These are phyloP conservation scores for Geothlypis trichas DNA, from an alignment of 2,113 vertebrate species.

Conservation along the genomic window DNA sequence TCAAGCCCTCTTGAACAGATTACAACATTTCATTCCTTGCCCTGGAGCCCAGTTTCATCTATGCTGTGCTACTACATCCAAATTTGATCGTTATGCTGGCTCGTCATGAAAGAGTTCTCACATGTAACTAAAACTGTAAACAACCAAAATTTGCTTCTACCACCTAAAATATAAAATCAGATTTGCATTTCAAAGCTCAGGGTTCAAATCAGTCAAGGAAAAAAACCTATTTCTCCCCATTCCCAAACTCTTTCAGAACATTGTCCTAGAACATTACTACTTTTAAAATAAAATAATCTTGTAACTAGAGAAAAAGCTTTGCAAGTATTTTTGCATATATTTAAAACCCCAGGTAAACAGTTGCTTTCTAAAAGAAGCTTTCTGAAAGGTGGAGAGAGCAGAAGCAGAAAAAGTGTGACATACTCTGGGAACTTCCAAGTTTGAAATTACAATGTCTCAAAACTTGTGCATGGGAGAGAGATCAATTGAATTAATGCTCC, in stretches of 20 bases:
- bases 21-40: background rate
- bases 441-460: background rate
- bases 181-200: background rate
- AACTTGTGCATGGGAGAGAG: background rate
- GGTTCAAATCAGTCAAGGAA: background rate
- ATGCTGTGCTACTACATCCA: background rate
- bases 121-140: background rate
- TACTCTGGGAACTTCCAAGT: background rate
- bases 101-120: background rate
- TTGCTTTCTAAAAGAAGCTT: background rate
- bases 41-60: background rate
- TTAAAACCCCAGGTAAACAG: background rate
- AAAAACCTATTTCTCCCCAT: background rate
- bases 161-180: background rate
- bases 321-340: background rate
- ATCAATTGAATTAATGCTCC: background rate
- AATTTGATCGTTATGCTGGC: background rate
- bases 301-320: background rate
- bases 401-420: background rate
- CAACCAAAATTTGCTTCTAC: background rate
- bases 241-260: background rate
- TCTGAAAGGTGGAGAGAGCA: fast-evolving
- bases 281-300: background rate
- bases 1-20: background rate
- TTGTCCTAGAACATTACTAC: background rate